A percentile compares a stretch with the other conserved stretches of the same genome.
Conservation (phyloP, 2,113 vertebrate species). For the Butorides virescens region DNA sequence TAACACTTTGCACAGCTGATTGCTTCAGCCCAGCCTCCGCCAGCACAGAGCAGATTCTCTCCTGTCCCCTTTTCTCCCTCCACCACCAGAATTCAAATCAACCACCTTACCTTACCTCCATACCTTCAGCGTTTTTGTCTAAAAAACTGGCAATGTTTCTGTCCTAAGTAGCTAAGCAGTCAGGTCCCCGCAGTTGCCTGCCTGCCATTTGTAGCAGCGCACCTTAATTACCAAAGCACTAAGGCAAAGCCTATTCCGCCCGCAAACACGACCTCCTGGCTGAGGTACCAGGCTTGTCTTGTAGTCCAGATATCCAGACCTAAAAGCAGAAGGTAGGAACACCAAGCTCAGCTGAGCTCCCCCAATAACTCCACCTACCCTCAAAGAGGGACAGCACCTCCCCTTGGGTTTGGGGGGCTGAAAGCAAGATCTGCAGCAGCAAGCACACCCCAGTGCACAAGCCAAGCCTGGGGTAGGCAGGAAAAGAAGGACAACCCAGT, state of each 20-base stretch:
- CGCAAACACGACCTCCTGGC: neutral
- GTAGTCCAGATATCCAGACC: neutral
- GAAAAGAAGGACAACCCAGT: neutral
- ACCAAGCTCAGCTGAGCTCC: neutral
- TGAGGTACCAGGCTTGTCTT: neutral
- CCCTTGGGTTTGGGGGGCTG: neutral
- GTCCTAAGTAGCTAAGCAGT: neutral
- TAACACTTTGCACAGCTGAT: neutral
- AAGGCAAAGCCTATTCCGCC: neutral
- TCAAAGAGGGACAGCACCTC: neutral
- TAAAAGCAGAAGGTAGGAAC: neutral
- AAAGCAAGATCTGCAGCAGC: neutral
- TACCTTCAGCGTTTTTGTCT: neutral
- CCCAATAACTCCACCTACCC: neutral
- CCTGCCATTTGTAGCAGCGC: neutral
- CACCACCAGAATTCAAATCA: neutral
- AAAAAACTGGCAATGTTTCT: neutral
- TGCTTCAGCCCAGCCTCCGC: neutral
- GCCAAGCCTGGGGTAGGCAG: neutral
- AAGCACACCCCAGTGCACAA: neutral
- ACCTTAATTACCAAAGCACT: neutral
- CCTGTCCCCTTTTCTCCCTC: neutral
- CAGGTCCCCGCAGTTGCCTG: neutral
- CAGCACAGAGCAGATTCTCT: neutral
- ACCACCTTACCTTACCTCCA: neutral